These are phyloP conservation scores for Cheirogaleus major DNA, from an alignment of 2,797 vertebrate genomes.

Conservation along the genomic window DNA sequence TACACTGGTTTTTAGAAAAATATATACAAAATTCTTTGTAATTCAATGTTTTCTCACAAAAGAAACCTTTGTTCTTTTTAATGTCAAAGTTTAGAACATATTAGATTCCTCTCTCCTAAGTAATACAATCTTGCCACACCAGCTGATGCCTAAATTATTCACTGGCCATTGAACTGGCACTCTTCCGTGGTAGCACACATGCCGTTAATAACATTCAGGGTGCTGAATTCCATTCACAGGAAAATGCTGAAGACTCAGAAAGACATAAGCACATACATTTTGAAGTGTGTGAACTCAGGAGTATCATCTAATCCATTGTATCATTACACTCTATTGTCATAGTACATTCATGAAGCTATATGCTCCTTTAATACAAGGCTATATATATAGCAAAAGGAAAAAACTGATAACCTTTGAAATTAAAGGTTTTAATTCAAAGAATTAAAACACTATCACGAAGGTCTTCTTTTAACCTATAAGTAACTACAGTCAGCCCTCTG, in stretches of 20 bases:
- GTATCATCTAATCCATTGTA: background rate
- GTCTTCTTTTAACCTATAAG: background rate
- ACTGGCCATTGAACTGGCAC: constrained; percentile 77
- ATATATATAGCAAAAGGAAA: background rate
- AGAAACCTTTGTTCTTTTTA: constrained; percentile 44
- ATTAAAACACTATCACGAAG: background rate
- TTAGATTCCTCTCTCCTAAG: constrained; percentile 66
- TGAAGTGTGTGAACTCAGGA: background rate
- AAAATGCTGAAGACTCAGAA: constrained; percentile 71
- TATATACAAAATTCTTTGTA: background rate
- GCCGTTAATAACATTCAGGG: constrained; percentile 47
- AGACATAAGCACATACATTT: background rate
- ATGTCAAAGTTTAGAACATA: constrained; percentile 60
- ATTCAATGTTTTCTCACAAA: constrained; percentile 37
- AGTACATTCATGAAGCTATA: background rate
- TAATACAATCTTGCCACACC: constrained; percentile 82
- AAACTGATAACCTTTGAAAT: background rate
- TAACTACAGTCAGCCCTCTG: background rate
- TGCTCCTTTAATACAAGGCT: background rate
- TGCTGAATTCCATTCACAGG: constrained; percentile 44
- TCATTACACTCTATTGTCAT: background rate
- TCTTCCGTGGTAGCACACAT: constrained; percentile 41
- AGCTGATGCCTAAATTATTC: constrained; percentile 85
- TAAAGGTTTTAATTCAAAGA: background rate
- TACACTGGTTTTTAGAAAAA: background rate